These are phyloP conservation scores for Capreolus pygargus DNA, from an alignment of 2,113 vertebrate genomes.

Conservation along the genomic window DNA sequence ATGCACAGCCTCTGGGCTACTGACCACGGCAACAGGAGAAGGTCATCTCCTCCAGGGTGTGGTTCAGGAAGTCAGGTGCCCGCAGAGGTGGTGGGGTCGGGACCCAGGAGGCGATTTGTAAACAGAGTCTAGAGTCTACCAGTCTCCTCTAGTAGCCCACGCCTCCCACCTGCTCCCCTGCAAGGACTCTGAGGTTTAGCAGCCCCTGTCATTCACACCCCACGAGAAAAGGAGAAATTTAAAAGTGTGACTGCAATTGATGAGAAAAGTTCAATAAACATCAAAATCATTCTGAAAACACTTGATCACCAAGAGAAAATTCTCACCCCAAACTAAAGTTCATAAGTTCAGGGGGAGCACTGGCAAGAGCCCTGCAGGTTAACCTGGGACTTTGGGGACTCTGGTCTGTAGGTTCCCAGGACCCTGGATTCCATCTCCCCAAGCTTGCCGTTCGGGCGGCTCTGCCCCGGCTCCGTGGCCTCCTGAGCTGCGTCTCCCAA, in stretches of 20 bases:
- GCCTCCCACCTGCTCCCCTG: rapidly evolving
- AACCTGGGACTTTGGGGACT: background rate
- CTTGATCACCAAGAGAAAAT: background rate
- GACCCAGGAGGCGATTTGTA: background rate
- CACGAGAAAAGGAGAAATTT: background rate
- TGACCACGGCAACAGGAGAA: background rate
- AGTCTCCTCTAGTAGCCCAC: background rate
- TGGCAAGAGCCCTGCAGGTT: rapidly evolving
- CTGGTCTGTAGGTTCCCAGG: background rate
- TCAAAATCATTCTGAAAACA: background rate
- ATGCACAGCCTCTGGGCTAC: background rate
- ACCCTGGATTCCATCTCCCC: background rate
- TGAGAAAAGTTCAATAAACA: background rate
- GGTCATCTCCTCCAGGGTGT: rapidly evolving
- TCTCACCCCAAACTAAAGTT: background rate
- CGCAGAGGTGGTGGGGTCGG: rapidly evolving
- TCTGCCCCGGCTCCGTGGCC: background rate
- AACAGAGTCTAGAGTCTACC: background rate
- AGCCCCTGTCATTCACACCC: rapidly evolving
- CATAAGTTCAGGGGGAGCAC: rapidly evolving
- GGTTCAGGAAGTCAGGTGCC: rapidly evolving
- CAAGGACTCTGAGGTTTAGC: background rate
- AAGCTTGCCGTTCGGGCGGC: rapidly evolving
- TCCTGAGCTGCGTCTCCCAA: rapidly evolving
- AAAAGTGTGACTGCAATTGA: background rate